Evolutionary conservation across 1,140 invertebrate species (phyloP), one percentile per base, ranked within the genome.

Genomic region (Pseudomyrmex sp.): DNA sequence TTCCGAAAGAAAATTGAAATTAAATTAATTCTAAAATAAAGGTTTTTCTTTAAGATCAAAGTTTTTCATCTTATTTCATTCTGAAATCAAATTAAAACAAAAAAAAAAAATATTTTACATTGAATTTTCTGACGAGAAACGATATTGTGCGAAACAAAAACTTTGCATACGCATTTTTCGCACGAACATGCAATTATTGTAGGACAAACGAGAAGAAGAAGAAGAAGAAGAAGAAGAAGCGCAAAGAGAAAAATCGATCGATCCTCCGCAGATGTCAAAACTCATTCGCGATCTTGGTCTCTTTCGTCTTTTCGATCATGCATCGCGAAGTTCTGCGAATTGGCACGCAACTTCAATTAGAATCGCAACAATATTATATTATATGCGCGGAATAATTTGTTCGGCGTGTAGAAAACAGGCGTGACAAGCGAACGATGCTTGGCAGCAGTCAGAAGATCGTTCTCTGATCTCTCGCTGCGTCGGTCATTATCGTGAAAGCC

Each of bases 341-440:
- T 76, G 74, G 59, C 76, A 80, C 76, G 76, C 76, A 80, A 80
- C 76, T 80, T 80, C 76, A 80, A 80, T 80, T 80, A 80, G 66
- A 80, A 80, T 72, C 76, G 76, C 66, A 70, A 80, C 54, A 44
- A 59, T 50, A 23, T 80, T 80, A 72, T 46, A 54, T 80, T 80
- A 80, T 35, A 35, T 56, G 76, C 66, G 76, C 35, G 0, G 54
- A 18, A 20, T 80, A 80, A 80, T 80, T 72, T 72, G 54, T 20
- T 12, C 52, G 76, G 76, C 66, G 66, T 79, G 76, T 80, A 80
- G 66, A 80, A 80, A 80, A 72, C 76, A 70, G 76, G 66, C 66
- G 76, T 80, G 66, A 72, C 76, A 72, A 54, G 44, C 66, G 44
- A 26, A 26, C 3, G 26, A 80, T 72, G 56, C 66, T 58, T 35